Base-by-base conservation (phyloP, 2,797 vertebrate genomes). In the Poliocrania exsul region DNA sequence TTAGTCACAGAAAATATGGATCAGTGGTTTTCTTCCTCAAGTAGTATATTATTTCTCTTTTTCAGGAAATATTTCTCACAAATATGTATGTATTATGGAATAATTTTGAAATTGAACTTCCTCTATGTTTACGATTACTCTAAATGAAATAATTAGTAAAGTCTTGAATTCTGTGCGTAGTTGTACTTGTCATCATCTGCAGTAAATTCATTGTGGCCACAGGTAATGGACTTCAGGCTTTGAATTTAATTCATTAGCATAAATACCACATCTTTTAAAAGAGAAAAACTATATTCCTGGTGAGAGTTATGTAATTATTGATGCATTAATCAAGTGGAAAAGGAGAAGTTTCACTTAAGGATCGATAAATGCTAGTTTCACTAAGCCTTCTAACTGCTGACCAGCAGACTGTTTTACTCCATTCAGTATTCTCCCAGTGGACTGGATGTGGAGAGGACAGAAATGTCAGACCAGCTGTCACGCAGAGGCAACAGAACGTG, bases 321-420 rank as follows among this genome's bases (percentile, higher is more conserved):
- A 73, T 79, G 66, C 40, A 38, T 81, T 81, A 75, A 86, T 88
- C 70, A 92, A 40, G 56, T 94, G 86, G 57, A 51, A 93, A 95
- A 85, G 46, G 53, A 70, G 64, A 75, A 42, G 46, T 77, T 79
- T 82, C 80, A 42, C 87, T 62, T 67, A 71, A 85, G 26, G 29
- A 60, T 70, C 71, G 44, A 25, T 74, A 53, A 57, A 77, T 40
- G 11, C 40, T 81, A 23, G 20, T 88, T 90, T 87, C 73, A 23
- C 37, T 67, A 47, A 89, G 77, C 53, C 24, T 75, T 64, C 51
- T 88, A 47, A 56, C 67, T 90, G 65, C 82, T 13, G 4, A 49
- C 54, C 60, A 64, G 28, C 40, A 75, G 67, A 44, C 54, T 88
- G 31, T 60, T 66, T 86, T 79, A 53, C 57, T 81, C 58, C 37